A percentile compares a stretch with the other conserved stretches of the same genome.
Evolutionary conservation across 1,140 invertebrate species (phyloP).

Genomic region (Drosophila bocki): DNA sequence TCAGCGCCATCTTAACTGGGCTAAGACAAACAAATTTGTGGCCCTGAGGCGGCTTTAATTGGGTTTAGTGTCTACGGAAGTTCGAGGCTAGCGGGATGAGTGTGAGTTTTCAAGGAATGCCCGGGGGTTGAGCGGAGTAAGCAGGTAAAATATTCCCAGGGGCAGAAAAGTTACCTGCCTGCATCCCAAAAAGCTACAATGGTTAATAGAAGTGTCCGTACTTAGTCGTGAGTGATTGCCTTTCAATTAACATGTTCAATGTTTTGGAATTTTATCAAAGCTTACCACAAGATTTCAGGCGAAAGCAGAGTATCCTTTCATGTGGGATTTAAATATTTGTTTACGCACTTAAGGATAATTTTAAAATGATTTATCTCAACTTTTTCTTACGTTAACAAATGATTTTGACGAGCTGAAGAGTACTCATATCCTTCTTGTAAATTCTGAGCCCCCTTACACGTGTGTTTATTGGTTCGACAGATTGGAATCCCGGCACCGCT

Average conservation of each 20-base stretch:
- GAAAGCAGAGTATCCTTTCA: no score
- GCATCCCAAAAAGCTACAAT: not conserved
- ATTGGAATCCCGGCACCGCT: not conserved
- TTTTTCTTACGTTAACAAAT: not conserved
- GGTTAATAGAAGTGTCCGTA: slow-evolving; percentile 12
- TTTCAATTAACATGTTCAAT: slow-evolving; percentile 15
- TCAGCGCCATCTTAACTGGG: slow-evolving; percentile 18
- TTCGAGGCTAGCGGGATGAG: not conserved
- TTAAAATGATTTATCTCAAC: not conserved
- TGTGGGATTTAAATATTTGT: not conserved
- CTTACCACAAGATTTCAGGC: not conserved
- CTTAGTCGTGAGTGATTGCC: slow-evolving; percentile 13
- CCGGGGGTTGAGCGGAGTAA: not conserved
- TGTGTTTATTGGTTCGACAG: not conserved
- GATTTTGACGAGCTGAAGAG: not conserved
- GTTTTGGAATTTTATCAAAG: not conserved
- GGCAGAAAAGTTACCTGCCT: slow-evolving; percentile 2
- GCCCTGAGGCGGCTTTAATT: slow-evolving; percentile 18
- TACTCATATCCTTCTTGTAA: not conserved
- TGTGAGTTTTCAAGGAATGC: not conserved
- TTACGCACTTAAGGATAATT: not conserved
- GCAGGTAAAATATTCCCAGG: not conserved
- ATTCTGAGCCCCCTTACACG: no score
- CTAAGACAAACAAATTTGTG: slow-evolving; percentile 43
- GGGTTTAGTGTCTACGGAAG: slow-evolving; percentile 3